phyloP scores from a whole-genome alignment of 1,140 invertebrate genomes.

The Lasaia peninsularis region DNA sequence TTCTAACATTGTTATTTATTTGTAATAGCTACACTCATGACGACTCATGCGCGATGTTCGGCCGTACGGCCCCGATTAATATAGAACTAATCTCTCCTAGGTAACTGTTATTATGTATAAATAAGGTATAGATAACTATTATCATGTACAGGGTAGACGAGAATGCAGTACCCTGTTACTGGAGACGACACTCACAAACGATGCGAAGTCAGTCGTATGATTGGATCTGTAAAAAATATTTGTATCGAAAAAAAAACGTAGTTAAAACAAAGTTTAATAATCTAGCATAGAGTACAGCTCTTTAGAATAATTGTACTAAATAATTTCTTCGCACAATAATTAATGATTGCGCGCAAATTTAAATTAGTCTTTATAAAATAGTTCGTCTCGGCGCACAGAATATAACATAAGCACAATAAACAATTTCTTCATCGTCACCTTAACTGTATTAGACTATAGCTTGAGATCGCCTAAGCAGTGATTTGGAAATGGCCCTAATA shows the following conservation, averaged over 20 bases:
- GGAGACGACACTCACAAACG: conserved; percentile 43
- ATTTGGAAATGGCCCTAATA: conserved; percentile 6
- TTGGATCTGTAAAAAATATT: conserved; percentile 11
- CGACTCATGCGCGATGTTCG: conserved; percentile 36
- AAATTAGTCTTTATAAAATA: conserved; percentile 27
- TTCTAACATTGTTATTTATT: neutral
- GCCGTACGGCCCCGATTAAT: conserved; percentile 37
- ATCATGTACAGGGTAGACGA: conserved; percentile 74
- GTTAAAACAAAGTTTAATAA: conserved; percentile 21
- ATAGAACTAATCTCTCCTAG: conserved; percentile 57
- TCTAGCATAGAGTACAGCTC: conserved; percentile 13
- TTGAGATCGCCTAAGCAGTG: conserved; percentile 10
- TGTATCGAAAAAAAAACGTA: neutral
- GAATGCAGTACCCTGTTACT: conserved; percentile 68
- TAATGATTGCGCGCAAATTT: conserved; percentile 27
- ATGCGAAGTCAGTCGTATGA: conserved; percentile 25
- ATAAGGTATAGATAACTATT: conserved; percentile 66
- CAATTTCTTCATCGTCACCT: conserved; percentile 13
- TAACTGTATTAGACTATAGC: conserved; percentile 13
- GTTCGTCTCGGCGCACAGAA: conserved; percentile 27
- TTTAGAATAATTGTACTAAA: conserved; percentile 15
- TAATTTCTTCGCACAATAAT: conserved; percentile 33
- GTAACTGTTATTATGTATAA: conserved; percentile 62
- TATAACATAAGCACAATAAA: conserved; percentile 17
- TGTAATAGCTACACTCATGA: conserved; percentile 24